phyloP scores from a whole-genome alignment of 2,888 invertebrate genomes.

The Meliscaeva auricollis region DNA sequence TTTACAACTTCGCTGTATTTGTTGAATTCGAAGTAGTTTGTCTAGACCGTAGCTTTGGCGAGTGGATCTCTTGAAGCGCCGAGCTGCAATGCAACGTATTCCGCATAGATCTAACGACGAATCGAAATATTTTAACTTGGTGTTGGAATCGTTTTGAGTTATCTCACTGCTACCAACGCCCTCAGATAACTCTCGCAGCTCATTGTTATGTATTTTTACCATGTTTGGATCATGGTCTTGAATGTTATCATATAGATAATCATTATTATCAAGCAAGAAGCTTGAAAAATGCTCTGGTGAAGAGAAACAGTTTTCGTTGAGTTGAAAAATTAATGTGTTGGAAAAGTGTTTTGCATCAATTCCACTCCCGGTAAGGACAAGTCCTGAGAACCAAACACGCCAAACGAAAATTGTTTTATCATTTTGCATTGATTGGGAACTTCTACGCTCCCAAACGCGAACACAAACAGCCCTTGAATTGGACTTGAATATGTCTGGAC shows the following conservation, averaged over 20 bases:
- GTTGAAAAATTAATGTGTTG: constrained; percentile 91
- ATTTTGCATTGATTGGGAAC: constrained; percentile 76
- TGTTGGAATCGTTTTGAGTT: constrained; percentile 25
- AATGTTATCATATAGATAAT: constrained; percentile 47
- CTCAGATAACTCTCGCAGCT: constrained; percentile 38
- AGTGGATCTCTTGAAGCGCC: constrained; percentile 87
- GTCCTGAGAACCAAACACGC: constrained; percentile 93
- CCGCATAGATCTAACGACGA: constrained; percentile 78
- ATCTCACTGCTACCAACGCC: constrained; percentile 15
- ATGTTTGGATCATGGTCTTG: constrained; percentile 53
- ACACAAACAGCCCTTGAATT: constrained; percentile 83
- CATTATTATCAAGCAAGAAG: constrained; percentile 55
- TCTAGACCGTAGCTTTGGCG: constrained; percentile 90
- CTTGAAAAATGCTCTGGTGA: constrained; percentile 84
- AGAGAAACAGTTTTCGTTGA: constrained; percentile 94
- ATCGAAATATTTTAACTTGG: constrained; percentile 39
- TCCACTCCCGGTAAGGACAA: constrained; percentile 86
- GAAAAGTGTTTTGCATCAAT: constrained; percentile 78
- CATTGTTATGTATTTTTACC: constrained; percentile 48
- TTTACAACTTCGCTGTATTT: constrained; percentile 89
- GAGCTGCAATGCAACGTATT: constrained; percentile 81
- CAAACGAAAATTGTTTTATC: constrained; percentile 90
- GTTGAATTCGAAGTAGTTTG: constrained; percentile 89
- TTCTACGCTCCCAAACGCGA: constrained; percentile 81
- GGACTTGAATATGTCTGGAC: constrained; percentile 86